Conservation (phyloP, 2,113 vertebrate species). For the Nematolebias whitei region DNA sequence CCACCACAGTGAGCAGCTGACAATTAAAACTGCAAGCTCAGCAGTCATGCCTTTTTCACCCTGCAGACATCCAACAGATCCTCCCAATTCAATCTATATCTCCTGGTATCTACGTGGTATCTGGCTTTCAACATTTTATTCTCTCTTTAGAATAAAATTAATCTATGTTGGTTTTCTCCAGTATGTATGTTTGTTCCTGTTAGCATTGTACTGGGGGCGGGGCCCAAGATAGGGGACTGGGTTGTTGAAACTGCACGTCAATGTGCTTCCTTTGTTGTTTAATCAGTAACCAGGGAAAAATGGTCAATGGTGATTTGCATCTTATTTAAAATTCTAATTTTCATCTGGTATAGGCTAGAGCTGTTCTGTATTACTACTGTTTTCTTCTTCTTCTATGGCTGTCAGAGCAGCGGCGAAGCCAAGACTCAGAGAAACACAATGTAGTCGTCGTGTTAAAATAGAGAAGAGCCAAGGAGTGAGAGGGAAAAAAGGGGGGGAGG, state of each 20-base stretch:
- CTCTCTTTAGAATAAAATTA: constrained; percentile 15
- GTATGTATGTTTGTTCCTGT: constrained; percentile 31
- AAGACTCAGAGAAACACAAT: constrained; percentile 75
- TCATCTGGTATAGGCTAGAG: constrained; percentile 69
- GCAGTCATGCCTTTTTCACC: constrained; percentile 34
- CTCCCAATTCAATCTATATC: constrained; percentile 33
- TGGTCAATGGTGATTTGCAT: constrained; percentile 81
- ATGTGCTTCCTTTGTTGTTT: constrained; percentile 83
- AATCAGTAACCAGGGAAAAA: constrained; percentile 81
- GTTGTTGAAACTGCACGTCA: constrained; percentile 80
- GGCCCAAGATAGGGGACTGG: constrained; percentile 55
- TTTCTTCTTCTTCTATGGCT: constrained; percentile 48
- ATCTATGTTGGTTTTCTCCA: constrained; percentile 4
- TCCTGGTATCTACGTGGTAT: constrained; percentile 19
- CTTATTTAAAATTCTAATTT: constrained; percentile 83
- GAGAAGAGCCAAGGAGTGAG: constrained; percentile 49
- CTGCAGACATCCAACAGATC: constrained; percentile 38
- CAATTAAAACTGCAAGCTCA: constrained; percentile 47
- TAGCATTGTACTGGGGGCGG: constrained; percentile 3
- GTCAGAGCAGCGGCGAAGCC: constrained; percentile 56
- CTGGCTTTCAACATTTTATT: constrained; percentile 14
- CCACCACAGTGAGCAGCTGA: constrained; percentile 28
- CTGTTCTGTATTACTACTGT: constrained; percentile 62
- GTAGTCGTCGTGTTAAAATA: constrained; percentile 67
- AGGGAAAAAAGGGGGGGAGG: constrained; percentile 37